Conservation (phyloP, 2,888 invertebrate genomes). For the Pollenia amentaria region DNA sequence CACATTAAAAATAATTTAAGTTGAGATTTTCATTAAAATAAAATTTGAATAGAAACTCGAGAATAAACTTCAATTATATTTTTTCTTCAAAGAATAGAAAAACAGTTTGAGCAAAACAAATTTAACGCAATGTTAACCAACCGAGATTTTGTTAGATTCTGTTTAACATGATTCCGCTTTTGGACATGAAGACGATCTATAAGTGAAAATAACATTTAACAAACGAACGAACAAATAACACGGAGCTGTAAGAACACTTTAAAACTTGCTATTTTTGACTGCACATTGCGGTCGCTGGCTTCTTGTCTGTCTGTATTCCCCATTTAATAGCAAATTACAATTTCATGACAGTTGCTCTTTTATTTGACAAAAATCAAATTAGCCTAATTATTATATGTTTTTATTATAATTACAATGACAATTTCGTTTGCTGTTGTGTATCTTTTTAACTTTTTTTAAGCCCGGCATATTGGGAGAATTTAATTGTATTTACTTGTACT, state of each 20-base stretch:
- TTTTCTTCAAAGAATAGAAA: not conserved
- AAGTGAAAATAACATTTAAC: slow-evolving; percentile 42
- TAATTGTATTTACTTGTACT: slow-evolving; percentile 55
- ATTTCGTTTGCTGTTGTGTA: slow-evolving; percentile 35
- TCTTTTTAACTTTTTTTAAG: not conserved
- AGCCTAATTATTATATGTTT: slow-evolving; percentile 55
- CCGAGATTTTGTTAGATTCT: slow-evolving; percentile 47
- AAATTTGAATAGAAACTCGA: slow-evolving; percentile 28
- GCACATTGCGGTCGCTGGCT: slow-evolving; percentile 58
- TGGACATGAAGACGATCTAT: not conserved
- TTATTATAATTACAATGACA: slow-evolving; percentile 47
- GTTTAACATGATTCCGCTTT: slow-evolving; percentile 22
- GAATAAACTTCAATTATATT: not conserved
- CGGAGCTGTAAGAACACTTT: slow-evolving; percentile 14
- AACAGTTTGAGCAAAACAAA: slow-evolving; percentile 34
- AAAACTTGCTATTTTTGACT: slow-evolving; percentile 44
- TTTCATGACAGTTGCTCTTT: slow-evolving; percentile 53
- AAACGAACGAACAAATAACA: slow-evolving; percentile 5
- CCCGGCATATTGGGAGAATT: slow-evolving; percentile 43
- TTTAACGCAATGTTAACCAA: slow-evolving; percentile 69
- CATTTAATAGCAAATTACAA: slow-evolving; percentile 56
- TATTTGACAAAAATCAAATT: slow-evolving; percentile 65
- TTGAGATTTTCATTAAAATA: slow-evolving; percentile 22
- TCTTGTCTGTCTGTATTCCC: not conserved
- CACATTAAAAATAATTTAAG: slow-evolving; percentile 35